Conservation (phyloP, 2,113 vertebrate genomes). For the Motacilla alba region DNA sequence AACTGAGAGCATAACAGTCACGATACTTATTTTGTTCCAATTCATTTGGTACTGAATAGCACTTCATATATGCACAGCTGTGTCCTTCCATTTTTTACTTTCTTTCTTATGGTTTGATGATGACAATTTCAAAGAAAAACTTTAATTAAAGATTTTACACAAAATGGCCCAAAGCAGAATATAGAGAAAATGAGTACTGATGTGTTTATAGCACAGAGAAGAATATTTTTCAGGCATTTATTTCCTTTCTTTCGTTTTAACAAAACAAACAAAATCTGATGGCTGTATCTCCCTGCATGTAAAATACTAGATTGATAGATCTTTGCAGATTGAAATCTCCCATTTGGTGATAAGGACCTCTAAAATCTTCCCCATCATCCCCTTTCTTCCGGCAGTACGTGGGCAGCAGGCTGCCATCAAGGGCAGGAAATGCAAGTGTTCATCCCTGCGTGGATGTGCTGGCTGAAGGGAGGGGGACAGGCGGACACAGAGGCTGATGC, state of each 20-base stretch:
- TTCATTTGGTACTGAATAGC: constrained; percentile 82
- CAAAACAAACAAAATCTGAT: constrained; percentile 35
- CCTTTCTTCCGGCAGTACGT: background rate
- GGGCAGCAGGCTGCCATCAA: background rate
- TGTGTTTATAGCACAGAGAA: constrained; percentile 66
- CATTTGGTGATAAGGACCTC: background rate
- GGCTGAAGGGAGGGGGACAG: background rate
- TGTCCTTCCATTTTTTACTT: constrained; percentile 67
- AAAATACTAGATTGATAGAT: background rate
- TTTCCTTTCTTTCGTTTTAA: background rate
- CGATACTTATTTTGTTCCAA: constrained; percentile 76
- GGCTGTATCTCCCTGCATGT: background rate
- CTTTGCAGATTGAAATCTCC: background rate
- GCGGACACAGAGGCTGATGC: background rate
- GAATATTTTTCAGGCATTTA: constrained; percentile 39
- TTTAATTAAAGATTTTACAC: constrained; percentile 84
- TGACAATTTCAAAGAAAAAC: constrained; percentile 78
- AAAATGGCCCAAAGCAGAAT: constrained; percentile 73
- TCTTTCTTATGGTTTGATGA: constrained; percentile 76
- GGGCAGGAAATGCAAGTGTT: background rate
- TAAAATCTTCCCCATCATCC: background rate
- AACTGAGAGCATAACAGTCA: constrained; percentile 71
- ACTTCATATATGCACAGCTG: constrained; percentile 80
- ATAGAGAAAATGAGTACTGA: constrained; percentile 73
- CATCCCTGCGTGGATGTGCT: rapidly evolving